A percentile compares a stretch with the other conserved stretches of the same genome.
Evolutionary conservation across 1,140 invertebrate species (phyloP).

Genomic region (Globodera ellingtonae): DNA sequence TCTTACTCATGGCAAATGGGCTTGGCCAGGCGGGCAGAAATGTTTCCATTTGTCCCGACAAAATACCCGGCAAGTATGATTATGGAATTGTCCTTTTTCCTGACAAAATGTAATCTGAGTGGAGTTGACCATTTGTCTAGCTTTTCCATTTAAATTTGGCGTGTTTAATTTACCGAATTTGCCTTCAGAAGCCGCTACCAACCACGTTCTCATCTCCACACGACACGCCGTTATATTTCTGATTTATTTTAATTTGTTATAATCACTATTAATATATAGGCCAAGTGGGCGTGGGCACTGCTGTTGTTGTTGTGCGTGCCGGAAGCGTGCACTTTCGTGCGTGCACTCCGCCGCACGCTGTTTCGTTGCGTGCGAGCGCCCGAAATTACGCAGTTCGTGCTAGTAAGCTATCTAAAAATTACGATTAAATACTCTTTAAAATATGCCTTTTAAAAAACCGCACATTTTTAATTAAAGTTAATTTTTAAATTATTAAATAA

Average conservation of each 20-base stretch:
- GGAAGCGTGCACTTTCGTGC: conserved; percentile 57
- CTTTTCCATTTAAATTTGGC: conserved; percentile 20
- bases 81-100: conserved; percentile 4
- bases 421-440: not conserved
- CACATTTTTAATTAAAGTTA: not conserved
- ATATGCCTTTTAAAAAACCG: not conserved
- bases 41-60: conserved; percentile 59
- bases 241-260: not conserved
- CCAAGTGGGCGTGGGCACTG: conserved; percentile 60
- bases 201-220: conserved; percentile 52
- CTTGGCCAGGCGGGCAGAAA: conserved; percentile 59
- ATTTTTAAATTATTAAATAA: too few relatives aligned
- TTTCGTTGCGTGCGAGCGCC: conserved; percentile 61
- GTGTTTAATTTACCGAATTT: not conserved
- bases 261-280: not conserved
- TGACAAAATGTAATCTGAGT: too few relatives aligned
- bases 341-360: conserved; percentile 59
- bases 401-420: conserved; percentile 36
- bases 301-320: conserved; percentile 54
- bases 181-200: conserved; percentile 48
- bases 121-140: not conserved
- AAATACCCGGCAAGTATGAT: conserved; percentile 48
- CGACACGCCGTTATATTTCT: conserved; percentile 48
- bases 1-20: conserved; percentile 60
- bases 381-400: conserved; percentile 55